These are phyloP conservation scores for Cairina moschata DNA, from an alignment of 2,113 vertebrate species.

Conservation along the genomic window DNA sequence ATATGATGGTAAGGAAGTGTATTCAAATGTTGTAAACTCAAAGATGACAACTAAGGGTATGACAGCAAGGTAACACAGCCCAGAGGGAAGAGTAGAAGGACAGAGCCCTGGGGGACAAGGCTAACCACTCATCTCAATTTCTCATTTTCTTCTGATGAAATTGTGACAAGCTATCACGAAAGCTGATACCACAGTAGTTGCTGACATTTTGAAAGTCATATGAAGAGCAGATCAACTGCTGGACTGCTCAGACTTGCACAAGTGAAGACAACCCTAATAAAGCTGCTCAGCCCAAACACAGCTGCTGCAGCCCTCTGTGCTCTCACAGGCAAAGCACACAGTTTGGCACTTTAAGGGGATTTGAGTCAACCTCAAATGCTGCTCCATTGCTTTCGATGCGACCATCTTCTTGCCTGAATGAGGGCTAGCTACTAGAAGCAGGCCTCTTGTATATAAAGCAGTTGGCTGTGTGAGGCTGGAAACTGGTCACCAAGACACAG, in stretches of 20 bases:
- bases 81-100: background rate
- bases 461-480: background rate
- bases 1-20: background rate
- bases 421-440: background rate
- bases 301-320: background rate
- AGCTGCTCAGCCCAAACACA: background rate
- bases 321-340: background rate
- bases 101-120: background rate
- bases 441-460: background rate
- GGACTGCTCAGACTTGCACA: background rate
- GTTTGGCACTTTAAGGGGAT: too few species aligned
- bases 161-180: background rate
- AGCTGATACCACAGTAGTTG: accelerated
- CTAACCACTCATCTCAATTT: background rate
- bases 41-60: background rate
- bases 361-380: background rate
- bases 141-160: background rate
- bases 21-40: background rate
- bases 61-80: background rate
- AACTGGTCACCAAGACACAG: background rate
- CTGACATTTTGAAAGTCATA: background rate
- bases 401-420: background rate
- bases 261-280: background rate
- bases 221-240: background rate
- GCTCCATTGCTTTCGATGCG: background rate